These are phyloP conservation scores for Thalpophila matura DNA, from an alignment of 2,888 invertebrate species.

Conservation along the genomic window DNA sequence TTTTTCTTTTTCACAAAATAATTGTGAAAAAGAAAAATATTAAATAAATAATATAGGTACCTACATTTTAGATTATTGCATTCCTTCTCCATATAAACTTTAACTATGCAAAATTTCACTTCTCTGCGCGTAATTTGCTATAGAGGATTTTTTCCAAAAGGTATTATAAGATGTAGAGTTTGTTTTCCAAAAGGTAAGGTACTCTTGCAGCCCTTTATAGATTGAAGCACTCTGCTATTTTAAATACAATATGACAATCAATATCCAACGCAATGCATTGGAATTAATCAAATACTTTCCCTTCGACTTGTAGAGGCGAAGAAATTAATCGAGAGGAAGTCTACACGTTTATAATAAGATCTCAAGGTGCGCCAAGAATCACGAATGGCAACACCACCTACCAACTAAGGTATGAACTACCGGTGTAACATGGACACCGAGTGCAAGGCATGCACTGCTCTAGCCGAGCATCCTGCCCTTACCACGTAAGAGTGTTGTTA, in stretches of 20 bases:
- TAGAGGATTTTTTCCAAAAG: too few species aligned
- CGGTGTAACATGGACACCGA: constrained; percentile 27
- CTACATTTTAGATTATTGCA: too few species aligned
- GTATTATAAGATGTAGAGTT: too few species aligned
- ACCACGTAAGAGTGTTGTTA: constrained; percentile 26
- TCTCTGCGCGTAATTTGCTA: too few species aligned
- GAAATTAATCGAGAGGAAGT: constrained; percentile 50
- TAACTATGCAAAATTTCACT: too few species aligned
- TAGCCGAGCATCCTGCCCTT: constrained; percentile 20
- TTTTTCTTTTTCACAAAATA: too few species aligned
- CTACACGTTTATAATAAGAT: constrained; percentile 44
- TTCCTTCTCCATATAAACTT: too few species aligned
- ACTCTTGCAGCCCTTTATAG: neutral
- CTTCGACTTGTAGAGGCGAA: constrained; percentile 34
- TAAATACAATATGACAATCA: neutral
- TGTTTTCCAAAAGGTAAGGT: too few species aligned
- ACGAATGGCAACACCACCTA: constrained; percentile 44
- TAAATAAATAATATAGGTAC: too few species aligned
- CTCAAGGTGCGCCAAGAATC: constrained; percentile 42
- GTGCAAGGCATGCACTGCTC: constrained; percentile 9
- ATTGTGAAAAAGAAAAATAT: too few species aligned
- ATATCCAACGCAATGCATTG: neutral
- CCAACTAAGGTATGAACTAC: constrained; percentile 51
- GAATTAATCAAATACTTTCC: constrained; percentile 38
- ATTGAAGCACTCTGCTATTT: neutral